phyloP scores from a whole-genome alignment of 2,797 vertebrate species.

The Ptychadena robeensis region DNA sequence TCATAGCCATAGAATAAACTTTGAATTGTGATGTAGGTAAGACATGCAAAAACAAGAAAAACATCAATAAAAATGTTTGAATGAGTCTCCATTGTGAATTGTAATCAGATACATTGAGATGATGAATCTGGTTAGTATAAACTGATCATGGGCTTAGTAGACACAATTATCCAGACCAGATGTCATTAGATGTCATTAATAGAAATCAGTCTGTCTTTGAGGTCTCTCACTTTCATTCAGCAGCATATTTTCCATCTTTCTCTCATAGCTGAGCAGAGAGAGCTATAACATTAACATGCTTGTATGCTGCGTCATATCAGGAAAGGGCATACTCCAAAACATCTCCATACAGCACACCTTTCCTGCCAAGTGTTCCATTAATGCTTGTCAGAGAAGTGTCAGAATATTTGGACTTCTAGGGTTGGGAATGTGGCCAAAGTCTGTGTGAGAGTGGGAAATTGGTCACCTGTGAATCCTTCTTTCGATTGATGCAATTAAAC shows the following conservation, averaged over 20 bases:
- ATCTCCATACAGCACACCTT: slow-evolving; percentile 7
- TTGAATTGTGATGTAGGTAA: too few relatives aligned
- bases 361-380: slow-evolving; percentile 54
- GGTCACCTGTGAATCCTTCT: neutral
- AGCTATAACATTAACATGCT: slow-evolving; percentile 21
- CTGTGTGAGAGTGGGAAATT: slow-evolving; percentile 7
- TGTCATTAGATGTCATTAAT: slow-evolving; percentile 35
- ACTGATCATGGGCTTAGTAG: slow-evolving; percentile 8
- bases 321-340: slow-evolving; percentile 31
- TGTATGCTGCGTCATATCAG: slow-evolving; percentile 37
- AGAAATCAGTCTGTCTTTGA: neutral
- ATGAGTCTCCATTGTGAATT: neutral
- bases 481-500: neutral
- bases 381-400: slow-evolving; percentile 40
- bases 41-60: too few relatives aligned
- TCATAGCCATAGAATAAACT: too few relatives aligned
- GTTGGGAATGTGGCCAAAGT: slow-evolving; percentile 34
- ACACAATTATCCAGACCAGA: neutral
- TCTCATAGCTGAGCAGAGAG: neutral
- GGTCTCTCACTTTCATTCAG: neutral
- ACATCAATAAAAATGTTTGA: too few relatives aligned
- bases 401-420: slow-evolving; percentile 46
- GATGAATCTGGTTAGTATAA: slow-evolving; percentile 23
- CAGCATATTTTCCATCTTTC: slow-evolving; percentile 52
- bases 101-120: neutral